These are phyloP conservation scores for Leptatherina wallacei DNA, from an alignment of 2,797 vertebrate species.

Conservation along the genomic window DNA sequence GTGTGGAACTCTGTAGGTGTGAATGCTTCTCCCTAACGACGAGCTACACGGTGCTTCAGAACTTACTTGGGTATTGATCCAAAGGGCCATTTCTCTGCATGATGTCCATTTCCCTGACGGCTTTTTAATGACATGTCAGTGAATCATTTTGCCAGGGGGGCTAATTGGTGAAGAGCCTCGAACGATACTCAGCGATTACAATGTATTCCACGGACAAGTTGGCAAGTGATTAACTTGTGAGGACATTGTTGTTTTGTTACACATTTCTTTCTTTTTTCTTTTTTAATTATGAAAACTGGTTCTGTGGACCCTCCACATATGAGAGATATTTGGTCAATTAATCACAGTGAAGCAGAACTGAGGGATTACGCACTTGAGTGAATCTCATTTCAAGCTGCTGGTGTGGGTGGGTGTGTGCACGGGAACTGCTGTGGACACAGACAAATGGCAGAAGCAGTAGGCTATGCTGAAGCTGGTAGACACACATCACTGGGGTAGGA, in stretches of 20 bases:
- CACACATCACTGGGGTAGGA: constrained; percentile 43
- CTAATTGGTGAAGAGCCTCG: constrained; percentile 60
- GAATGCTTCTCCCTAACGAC: constrained; percentile 36
- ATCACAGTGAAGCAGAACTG: constrained; percentile 80
- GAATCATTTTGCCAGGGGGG: constrained; percentile 63
- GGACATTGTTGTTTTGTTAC: constrained; percentile 16
- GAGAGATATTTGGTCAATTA: constrained; percentile 77
- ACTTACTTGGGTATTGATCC: constrained; percentile 75
- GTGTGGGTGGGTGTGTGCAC: constrained; percentile 58
- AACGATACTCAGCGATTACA: constrained; percentile 50
- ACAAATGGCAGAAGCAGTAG: constrained; percentile 69
- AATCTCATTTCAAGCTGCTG: constrained; percentile 83
- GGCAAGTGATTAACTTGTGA: constrained; percentile 20
- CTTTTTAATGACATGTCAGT: constrained; percentile 66
- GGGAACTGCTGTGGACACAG: constrained; percentile 61
- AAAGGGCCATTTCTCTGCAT: constrained; percentile 61
- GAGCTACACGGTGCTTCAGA: constrained; percentile 44
- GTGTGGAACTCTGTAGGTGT: constrained; percentile 34
- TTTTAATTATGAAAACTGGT: constrained; percentile 37
- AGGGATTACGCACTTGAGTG: constrained; percentile 81
- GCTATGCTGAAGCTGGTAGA: constrained; percentile 53
- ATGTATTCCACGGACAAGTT: constrained; percentile 28
- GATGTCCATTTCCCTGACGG: constrained; percentile 68
- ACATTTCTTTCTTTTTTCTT: constrained; percentile 13
- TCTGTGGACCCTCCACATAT: constrained; percentile 56